Evolutionary conservation across 2,113 vertebrate species (phyloP).

Genomic region (Trinectes maculatus): DNA sequence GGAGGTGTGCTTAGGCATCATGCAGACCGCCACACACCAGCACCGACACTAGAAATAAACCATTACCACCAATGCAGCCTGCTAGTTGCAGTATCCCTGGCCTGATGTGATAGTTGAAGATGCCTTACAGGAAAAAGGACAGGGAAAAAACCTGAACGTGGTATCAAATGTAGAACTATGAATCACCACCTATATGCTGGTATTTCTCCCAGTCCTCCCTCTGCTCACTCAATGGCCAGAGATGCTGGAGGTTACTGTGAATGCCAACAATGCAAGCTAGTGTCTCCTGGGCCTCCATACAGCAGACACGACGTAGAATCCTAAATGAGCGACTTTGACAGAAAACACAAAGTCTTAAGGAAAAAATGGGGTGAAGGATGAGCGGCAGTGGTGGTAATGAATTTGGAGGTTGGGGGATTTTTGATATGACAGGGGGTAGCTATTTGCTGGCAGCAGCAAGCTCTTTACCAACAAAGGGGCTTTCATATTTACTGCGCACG

Average conservation of each 20-base stretch:
- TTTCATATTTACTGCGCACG: conserved; percentile 83
- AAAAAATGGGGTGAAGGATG: conserved; percentile 69
- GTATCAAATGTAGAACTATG: conserved; percentile 48
- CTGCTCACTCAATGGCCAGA: conserved; percentile 50
- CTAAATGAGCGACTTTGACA: conserved; percentile 77
- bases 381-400: conserved; percentile 74
- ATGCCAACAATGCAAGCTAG: conserved; percentile 67
- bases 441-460: conserved; percentile 77
- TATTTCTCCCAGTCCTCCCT: conserved; percentile 40
- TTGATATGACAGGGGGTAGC: conserved; percentile 78
- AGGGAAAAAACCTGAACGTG: conserved; percentile 1
- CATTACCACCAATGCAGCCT: conserved; percentile 42
- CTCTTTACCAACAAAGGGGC: conserved; percentile 80
- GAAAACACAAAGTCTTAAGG: conserved; percentile 72
- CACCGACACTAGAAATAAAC: conserved; percentile 67
- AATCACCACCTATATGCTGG: conserved; percentile 54
- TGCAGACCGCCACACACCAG: conserved; percentile 34
- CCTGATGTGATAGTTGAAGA: conserved; percentile 28
- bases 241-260: conserved; percentile 68
- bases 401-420: conserved; percentile 77
- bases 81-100: conserved; percentile 25
- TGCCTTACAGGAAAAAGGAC: conserved; percentile 11
- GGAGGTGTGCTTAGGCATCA: conserved; percentile 55
- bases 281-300: conserved; percentile 65
- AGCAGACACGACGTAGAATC: conserved; percentile 64